These are phyloP conservation scores for Stenurella melanura DNA, from an alignment of 2,888 invertebrate species.

Conservation along the genomic window DNA sequence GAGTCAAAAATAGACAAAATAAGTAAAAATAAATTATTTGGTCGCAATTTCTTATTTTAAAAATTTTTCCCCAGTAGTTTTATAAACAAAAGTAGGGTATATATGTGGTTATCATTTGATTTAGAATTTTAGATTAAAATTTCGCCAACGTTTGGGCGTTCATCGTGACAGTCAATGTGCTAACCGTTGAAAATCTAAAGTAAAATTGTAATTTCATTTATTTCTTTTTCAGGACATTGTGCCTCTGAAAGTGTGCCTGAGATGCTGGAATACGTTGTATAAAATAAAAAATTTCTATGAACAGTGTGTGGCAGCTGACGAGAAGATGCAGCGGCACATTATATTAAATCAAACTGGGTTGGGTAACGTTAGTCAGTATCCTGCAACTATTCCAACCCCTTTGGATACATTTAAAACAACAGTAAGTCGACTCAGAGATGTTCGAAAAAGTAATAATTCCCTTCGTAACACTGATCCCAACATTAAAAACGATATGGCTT, in stretches of 20 bases:
- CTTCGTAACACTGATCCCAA: not conserved
- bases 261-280: constrained; percentile 28
- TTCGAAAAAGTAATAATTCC: not conserved
- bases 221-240: constrained; percentile 10
- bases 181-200: not conserved
- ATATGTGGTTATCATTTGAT: too few species aligned
- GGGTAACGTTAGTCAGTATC: not conserved
- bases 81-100: too few species aligned
- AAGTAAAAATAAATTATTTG: too few species aligned
- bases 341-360: not conserved
- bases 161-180: too few species aligned
- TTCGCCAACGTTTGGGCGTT: too few species aligned
- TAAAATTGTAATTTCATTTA: not conserved
- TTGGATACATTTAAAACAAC: not conserved
- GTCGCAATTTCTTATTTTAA: too few species aligned
- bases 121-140: too few species aligned
- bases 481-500: not conserved
- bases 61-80: too few species aligned
- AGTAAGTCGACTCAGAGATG: not conserved
- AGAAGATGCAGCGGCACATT: constrained; percentile 2
- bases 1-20: too few species aligned
- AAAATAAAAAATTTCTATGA: constrained; percentile 19
- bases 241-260: constrained; percentile 32
- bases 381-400: not conserved
- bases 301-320: constrained; percentile 4